Base-by-base conservation (phyloP, 2,113 vertebrate genomes). In the Corydoras maculifer region DNA sequence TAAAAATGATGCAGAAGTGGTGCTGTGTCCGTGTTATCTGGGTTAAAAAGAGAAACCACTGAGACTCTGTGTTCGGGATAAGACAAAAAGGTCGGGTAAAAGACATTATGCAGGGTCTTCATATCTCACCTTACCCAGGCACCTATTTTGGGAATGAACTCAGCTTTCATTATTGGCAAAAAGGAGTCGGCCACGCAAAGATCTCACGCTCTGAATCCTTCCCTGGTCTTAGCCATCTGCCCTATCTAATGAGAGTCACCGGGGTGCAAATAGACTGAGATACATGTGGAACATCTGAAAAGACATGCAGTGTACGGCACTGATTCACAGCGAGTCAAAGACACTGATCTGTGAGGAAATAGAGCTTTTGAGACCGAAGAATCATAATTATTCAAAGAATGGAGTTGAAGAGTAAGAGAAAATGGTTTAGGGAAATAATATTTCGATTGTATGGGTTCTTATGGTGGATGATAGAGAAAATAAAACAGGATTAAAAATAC, bases 161-260 rank as follows among this genome's bases (percentile, higher is more conserved):
- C 79, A 75, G 84, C 82, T 88, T 78, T 87, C 86, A 89, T 88
- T 88, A 88, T 82, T 81, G 84, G 83, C 81, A 74, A 83, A 80
- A 87, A 83, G 82, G 75, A 83, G 77, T 77, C 51, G 43, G 75
- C 69, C 65, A 31, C 64, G 31, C 66, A 62, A 69, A 73, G 70
- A 81, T 84, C 87, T 87, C 84, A 87, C 77, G 87, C 87, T 89
- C 86, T 86, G 83, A 86, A 89, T 87, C 84, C 81, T 83, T 80
- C 84, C 80, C 81, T 79, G 84, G 85, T 85, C 79, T 75, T 83
- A 77, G 83, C 88, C 89, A 89, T 91, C 88, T 91, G 89, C 88
- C 85, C 78, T 81, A 64, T 80, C 76, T 89, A 89, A 90, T 89
- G 88, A 43, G 89, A 87, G 86, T 89, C 87, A 86, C 88, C 73